Evolutionary conservation across 2,113 vertebrate genomes (phyloP), one percentile per base, ranked within the genome.

Genomic region (Pagrus major): DNA sequence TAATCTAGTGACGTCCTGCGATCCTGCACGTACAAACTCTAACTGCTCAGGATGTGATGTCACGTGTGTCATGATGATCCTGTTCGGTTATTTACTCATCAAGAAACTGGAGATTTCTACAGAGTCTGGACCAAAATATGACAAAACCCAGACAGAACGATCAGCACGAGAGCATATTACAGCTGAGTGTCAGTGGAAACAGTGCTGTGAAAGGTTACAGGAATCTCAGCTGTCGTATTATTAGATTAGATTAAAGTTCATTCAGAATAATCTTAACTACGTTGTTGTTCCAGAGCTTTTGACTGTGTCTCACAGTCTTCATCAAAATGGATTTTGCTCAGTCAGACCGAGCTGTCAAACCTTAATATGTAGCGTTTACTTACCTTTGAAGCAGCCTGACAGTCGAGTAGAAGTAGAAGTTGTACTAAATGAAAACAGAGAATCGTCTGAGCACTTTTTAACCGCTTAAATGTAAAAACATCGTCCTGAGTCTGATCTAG

Each of bases 11-110:
- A 39, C 31, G n/a, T 65, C 51, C 12, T 42, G 31, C 23, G 33
- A 65, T 58, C 67, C 44, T 67, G 77, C 83, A 33, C 11, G 54
- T 47, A 41, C 83, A 41, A 41, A 51, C 60, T 2, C 11, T 41
- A 9, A 2, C 37, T 25, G n/a, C 5, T 0, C 55, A 27, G 61
- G 42, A 67, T 21, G 21, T 9, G 63, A 67, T 25, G 12, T 15
- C 6, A 18, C 6, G 15, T 23, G 7, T 58, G 6, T 23, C 18
- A 10, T 2, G 4, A 5, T 35, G 6, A 31, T 46, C 39, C n/a
- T 11, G 47, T 51, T 3, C 9, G 1, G 35, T 64, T 18, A 10
- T 5, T 10, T 20, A 4, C 2, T 39, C 56, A 6, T 44, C 27
- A 11, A n/a, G n/a, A 6, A 35, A 6, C 9, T 2, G 49, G 21